Conservation (phyloP, 2,888 invertebrate genomes). For the Epistrophe grossulariae region DNA sequence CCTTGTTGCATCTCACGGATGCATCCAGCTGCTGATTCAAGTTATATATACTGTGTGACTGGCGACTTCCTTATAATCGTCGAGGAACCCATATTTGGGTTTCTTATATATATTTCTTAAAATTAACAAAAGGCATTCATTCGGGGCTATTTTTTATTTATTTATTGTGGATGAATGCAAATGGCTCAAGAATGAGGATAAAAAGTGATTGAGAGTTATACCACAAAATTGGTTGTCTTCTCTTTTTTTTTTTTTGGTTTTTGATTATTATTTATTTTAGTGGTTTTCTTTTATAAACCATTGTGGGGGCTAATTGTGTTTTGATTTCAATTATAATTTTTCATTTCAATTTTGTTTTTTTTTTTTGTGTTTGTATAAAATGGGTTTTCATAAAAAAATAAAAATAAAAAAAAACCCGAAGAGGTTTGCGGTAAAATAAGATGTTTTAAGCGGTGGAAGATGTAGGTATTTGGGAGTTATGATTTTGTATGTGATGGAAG, state of each 20-base stretch:
- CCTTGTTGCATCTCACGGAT: constrained; percentile 62
- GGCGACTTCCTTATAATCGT: constrained; percentile 65
- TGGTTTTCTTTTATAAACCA: constrained; percentile 54
- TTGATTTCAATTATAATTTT: constrained; percentile 60
- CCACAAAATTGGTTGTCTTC: constrained; percentile 12
- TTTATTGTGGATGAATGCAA: constrained; percentile 23
- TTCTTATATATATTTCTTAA: constrained; percentile 26
- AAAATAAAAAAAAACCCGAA: not conserved
- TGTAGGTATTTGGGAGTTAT: not conserved
- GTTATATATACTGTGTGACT: not conserved
- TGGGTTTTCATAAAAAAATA: not conserved
- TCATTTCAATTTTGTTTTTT: constrained; percentile 18
- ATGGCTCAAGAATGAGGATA: constrained; percentile 36
- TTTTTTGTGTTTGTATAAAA: not conserved
- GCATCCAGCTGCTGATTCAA: constrained; percentile 63
- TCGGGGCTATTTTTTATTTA: constrained; percentile 33
- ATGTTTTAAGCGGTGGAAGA: not conserved
- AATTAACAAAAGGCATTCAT: constrained; percentile 64
- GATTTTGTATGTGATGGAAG: not conserved
- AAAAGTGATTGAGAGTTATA: constrained; percentile 37
- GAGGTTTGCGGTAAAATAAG: not conserved
- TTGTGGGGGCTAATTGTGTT: constrained; percentile 69
- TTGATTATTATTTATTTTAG: constrained; percentile 14
- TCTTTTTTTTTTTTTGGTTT: not conserved
- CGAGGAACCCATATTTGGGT: constrained; percentile 58